Conservation (phyloP, 2,113 vertebrate species). For the Saguinus imperator region DNA sequence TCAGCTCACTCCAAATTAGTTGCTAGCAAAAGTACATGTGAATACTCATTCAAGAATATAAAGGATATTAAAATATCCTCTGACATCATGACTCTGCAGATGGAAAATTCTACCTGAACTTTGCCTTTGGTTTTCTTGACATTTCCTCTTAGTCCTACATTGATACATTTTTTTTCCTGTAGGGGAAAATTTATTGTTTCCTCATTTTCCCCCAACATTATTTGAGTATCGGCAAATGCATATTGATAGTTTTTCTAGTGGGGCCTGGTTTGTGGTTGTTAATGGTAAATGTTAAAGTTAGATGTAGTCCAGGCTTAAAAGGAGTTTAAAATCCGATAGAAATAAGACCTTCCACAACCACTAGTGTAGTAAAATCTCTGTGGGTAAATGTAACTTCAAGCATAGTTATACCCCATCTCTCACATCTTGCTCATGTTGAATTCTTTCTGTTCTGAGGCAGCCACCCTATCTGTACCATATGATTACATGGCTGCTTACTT, state of each 20-base stretch:
- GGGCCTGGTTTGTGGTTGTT: neutral
- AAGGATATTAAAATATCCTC: neutral
- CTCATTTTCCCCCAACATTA: neutral
- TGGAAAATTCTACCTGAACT: neutral
- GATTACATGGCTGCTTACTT: neutral
- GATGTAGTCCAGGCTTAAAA: neutral
- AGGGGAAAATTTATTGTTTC: neutral
- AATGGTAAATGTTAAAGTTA: slow-evolving; percentile 23
- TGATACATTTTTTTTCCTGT: neutral
- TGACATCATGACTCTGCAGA: neutral
- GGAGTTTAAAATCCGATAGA: slow-evolving; percentile 24
- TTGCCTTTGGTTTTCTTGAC: neutral
- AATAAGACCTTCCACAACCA: neutral
- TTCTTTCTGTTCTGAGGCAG: neutral
- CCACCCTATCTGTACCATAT: accelerated
- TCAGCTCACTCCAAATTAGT: neutral
- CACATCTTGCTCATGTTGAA: neutral
- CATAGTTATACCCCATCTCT: neutral
- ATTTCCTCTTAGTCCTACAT: neutral
- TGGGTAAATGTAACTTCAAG: neutral
- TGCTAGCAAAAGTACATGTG: neutral
- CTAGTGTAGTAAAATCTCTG: neutral
- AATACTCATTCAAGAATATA: neutral
- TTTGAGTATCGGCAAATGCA: neutral
- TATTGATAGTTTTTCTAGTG: neutral